Evolutionary conservation across 92 coral and sea anemone genomes (phyloP), one percentile per base, ranked within the genome.

Genomic region (Phenganax stokvisi): DNA sequence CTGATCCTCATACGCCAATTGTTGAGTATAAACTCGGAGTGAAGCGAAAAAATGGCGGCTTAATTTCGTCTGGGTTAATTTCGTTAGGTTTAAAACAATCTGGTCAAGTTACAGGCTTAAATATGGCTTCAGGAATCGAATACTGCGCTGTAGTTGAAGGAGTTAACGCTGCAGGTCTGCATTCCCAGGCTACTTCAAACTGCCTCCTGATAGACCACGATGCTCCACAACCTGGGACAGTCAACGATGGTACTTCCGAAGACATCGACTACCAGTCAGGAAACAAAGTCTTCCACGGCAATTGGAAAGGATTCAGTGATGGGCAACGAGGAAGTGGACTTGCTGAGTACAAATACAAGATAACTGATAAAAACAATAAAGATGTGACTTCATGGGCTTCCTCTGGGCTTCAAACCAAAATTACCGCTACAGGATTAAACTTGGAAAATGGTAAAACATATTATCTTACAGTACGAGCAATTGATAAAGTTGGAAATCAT

Each of bases 131-230:
- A 16, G 92, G 92, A 16, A 75, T 87, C 30, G 78, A 88, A 64
- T 96, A 92, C 80, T 96, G 99, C 70, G 99, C 99, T 15, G 87
- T 96, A 7, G 94, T 96, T 47, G 80, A 85, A 81, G 92, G 99
- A 13, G 88, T 90, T 78, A 96, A 92, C 76, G 89, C 89, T 64
- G 97, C 97, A 37, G 90, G 94, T 7, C 87, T 96, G 51, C 84
- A 71, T 75, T 57, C 85, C 29, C 92, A 92, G 78, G 89, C 87
- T 56, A 74, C 83, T 1, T 96, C 97, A 28, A 85, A 96, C 87
- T 96, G 99, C 69, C 90, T 96, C 52, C 87, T 92, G 52, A 92
- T 96, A 51, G 99, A 96, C 84, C 97, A 88, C 52, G 92, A 92
- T 66, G 81, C 91, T 37, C 99, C 99, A 7, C 90, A 60, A 28